Conservation (phyloP, 2,797 vertebrate species). For the Graptemys geographica region DNA sequence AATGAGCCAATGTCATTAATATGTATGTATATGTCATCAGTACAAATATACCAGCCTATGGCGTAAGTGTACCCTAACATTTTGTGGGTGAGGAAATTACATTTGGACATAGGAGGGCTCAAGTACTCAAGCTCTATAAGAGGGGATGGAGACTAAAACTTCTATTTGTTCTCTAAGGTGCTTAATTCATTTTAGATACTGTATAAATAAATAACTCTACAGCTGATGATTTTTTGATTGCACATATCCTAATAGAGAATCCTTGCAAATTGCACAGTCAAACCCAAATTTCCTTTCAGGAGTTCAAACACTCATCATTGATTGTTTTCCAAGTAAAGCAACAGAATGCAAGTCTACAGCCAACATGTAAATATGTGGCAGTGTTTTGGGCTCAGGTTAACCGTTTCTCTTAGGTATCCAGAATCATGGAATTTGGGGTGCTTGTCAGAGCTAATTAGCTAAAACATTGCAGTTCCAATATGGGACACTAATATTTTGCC, state of each 20-base stretch:
- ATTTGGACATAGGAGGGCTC: too few species aligned
- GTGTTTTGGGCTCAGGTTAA: background rate
- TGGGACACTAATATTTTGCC: too few species aligned
- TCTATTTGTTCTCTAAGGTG: background rate
- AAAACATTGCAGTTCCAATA: background rate
- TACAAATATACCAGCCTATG: too few species aligned
- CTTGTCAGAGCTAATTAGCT: background rate
- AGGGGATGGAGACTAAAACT: background rate
- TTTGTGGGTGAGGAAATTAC: too few species aligned
- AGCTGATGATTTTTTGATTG: background rate
- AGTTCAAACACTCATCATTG: background rate
- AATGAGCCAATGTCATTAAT: too few species aligned
- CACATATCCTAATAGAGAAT: background rate
- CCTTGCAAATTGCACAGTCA: rapidly evolving
- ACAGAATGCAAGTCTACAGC: background rate
- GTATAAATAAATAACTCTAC: background rate
- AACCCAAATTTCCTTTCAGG: too few species aligned
- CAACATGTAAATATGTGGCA: background rate
- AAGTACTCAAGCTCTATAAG: too few species aligned
- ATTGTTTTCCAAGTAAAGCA: background rate
- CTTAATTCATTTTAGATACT: background rate
- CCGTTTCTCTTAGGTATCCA: background rate
- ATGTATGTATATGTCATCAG: too few species aligned
- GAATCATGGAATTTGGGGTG: rapidly evolving
- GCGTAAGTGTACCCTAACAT: too few species aligned